These are phyloP conservation scores for Empidonax traillii DNA, from an alignment of 2,113 vertebrate genomes.

Conservation along the genomic window DNA sequence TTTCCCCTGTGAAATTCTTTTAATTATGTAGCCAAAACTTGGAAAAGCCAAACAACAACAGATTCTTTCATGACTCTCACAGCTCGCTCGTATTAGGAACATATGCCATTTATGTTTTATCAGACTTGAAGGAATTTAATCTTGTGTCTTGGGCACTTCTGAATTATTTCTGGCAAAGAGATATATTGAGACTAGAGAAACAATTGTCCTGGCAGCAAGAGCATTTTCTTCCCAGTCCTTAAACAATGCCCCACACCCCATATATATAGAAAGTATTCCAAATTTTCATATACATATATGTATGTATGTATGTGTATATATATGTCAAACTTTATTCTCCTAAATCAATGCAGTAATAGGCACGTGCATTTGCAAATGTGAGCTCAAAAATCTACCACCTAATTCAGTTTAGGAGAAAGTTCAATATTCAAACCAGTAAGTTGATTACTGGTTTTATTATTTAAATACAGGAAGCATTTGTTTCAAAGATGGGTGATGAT, in stretches of 20 bases:
- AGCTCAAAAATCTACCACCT: not conserved
- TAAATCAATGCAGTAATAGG: not conserved
- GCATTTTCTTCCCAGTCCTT: not conserved
- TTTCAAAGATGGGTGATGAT: not conserved
- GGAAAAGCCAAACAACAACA: not conserved
- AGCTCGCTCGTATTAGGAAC: not conserved
- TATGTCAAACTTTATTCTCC: not conserved
- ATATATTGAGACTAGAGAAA: not conserved
- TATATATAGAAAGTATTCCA: not conserved
- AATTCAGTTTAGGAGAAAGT: not conserved
- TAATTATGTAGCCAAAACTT: not conserved
- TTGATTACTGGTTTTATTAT: not conserved
- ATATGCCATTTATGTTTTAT: not conserved
- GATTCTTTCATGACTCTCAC: not conserved
- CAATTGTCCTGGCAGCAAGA: not conserved
- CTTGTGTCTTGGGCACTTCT: not conserved
- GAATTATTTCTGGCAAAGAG: not conserved
- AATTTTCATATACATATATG: not conserved
- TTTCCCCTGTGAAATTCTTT: not conserved
- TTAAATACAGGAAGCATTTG: not conserved
- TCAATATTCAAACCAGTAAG: not conserved
- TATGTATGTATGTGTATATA: not conserved
- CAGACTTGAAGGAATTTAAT: not conserved
- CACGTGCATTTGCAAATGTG: not conserved
- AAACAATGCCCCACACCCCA: not conserved